Evolutionary conservation across 2,113 vertebrate species (phyloP), one percentile per base, ranked within the genome.

Genomic region (Trichomycterus rosablanca): DNA sequence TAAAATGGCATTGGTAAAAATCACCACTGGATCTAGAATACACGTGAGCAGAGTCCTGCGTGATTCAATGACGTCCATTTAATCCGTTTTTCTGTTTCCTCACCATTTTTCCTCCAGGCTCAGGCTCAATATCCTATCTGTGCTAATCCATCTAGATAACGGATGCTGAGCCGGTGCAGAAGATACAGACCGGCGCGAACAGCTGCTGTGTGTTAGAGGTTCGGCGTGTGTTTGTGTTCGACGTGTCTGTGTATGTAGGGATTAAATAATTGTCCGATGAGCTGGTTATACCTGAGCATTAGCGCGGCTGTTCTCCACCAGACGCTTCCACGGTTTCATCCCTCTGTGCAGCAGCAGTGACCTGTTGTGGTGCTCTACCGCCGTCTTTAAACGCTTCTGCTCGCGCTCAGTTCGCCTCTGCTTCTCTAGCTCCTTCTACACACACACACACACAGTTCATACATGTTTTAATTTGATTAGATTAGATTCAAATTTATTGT

Each of bases 381-480:
- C 94, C 66, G 72, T 61, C 68, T 71, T 78, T 45, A 81, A 76
- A 11, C 91, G 78, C 72, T 91, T 81, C 66, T 81, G 82, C 12
- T 86, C 86, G 65, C 76, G 83, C 67, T 88, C 84, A 49, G 81
- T 62, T 72, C 82, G 85, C 72, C 10, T 83, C 78, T 89, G 88
- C 65, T 87, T 93, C 70, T 94, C 90, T 70, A 90, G 57, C 71
- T 96, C 88, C 80, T 83, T 91, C 95, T 98, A 59, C 19, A 73
- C 15, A 52, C 11, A 74, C 45, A 65, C 57, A 16, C 23, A 48
- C 11, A 39, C 35, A 43, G 34, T 3, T 10, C 8, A 35, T 35
- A 35, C 8, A 9, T 35, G 30, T 32, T 32, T 32, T 32, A 35
- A n/a, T n/a, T n/a, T n/a, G n/a, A n/a, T n/a, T n/a, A n/a, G n/a